Percentiles rank a stretch among this genome's conserved stretches.
Evolutionary conservation across 2,888 invertebrate species (phyloP).

Genomic region (Plemyria rubiginata): DNA sequence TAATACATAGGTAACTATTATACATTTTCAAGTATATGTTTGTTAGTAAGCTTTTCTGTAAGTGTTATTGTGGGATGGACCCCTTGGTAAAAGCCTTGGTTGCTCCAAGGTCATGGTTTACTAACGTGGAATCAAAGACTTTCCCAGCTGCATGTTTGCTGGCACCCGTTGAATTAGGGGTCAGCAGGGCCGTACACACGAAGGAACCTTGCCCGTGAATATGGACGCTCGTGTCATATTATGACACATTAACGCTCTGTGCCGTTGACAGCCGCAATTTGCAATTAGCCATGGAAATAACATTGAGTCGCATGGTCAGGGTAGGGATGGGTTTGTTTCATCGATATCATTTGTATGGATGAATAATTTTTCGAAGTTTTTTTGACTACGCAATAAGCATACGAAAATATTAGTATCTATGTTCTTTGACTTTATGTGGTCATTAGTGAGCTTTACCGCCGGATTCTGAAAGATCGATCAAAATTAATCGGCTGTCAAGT

Average conservation of each 20-base stretch:
- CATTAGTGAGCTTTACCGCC: too few species aligned
- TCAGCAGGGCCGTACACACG: conserved; percentile 50
- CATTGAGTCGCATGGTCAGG: conserved; percentile 54
- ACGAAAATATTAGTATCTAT: too few species aligned
- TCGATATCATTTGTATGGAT: conserved; percentile 11
- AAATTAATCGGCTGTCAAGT: too few species aligned
- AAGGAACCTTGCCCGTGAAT: conserved; percentile 53
- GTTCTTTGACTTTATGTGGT: too few species aligned
- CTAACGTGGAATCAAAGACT: conserved; percentile 12
- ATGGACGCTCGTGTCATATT: conserved; percentile 55
- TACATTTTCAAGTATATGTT: too few species aligned
- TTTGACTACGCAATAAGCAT: neutral
- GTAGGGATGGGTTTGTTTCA: conserved; percentile 48
- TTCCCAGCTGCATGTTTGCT: conserved; percentile 31
- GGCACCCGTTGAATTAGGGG: conserved; percentile 45
- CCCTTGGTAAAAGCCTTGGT: too few species aligned
- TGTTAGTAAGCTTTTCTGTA: too few species aligned
- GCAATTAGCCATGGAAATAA: conserved; percentile 82
- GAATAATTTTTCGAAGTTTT: neutral
- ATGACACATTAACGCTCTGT: conserved; percentile 79
- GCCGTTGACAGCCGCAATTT: conserved; percentile 80
- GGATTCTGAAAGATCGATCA: too few species aligned
- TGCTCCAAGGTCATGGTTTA: neutral
- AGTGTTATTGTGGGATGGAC: too few species aligned
- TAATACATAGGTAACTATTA: too few species aligned